These are phyloP conservation scores for Trichechus manatus DNA, from an alignment of 2,113 vertebrate species.

Conservation along the genomic window DNA sequence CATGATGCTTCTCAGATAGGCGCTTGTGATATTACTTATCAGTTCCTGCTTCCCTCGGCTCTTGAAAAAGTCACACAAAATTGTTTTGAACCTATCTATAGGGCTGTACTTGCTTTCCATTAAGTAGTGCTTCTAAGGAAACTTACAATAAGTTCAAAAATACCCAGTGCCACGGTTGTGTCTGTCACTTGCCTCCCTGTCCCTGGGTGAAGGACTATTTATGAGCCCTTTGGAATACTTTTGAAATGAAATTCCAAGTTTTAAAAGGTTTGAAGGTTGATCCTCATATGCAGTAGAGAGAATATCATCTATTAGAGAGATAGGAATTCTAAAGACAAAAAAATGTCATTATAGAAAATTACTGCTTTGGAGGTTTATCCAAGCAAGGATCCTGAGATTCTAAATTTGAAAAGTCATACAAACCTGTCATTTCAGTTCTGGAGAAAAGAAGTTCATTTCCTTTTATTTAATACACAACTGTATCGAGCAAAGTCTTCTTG, in stretches of 20 bases:
- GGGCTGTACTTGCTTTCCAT: neutral
- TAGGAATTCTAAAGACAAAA: constrained; percentile 7
- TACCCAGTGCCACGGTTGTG: neutral
- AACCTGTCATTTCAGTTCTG: neutral
- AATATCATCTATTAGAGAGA: neutral
- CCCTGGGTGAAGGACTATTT: neutral
- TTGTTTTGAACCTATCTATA: neutral
- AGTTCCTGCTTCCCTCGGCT: neutral
- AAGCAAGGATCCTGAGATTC: neutral
- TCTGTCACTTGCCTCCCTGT: neutral
- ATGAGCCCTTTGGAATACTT: neutral
- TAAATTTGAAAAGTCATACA: neutral
- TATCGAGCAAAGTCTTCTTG: constrained; percentile 61
- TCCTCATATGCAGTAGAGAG: neutral
- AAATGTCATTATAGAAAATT: neutral
- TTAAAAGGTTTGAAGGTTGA: neutral
- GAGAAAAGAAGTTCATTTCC: neutral
- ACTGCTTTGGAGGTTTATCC: neutral
- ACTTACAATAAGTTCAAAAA: neutral
- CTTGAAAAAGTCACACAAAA: neutral
- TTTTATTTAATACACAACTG: neutral
- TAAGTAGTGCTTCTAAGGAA: neutral
- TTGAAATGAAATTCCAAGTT: constrained; percentile 5
- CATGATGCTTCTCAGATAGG: neutral
- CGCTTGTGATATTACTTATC: neutral